Conservation (phyloP, 2,113 vertebrate genomes). For the Leucoraja erinaceus region DNA sequence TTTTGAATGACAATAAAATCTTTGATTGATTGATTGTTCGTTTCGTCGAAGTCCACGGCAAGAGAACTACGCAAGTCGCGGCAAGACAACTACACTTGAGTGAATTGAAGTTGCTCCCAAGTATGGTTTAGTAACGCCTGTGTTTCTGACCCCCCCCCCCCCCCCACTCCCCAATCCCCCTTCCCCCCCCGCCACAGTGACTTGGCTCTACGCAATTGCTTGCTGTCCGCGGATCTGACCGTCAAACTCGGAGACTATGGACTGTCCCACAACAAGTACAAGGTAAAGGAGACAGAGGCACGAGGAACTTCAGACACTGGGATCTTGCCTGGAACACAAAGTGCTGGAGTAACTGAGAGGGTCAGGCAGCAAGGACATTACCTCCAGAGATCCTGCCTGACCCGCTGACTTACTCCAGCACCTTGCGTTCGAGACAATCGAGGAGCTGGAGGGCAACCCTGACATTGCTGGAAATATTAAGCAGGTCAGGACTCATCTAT, state of each 20-base stretch:
- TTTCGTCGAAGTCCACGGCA: not conserved
- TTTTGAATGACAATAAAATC: too few relatives aligned
- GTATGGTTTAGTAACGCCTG: not conserved
- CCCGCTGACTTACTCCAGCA: too few relatives aligned
- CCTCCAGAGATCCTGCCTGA: too few relatives aligned
- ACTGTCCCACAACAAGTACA: conserved; percentile 83
- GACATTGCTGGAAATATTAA: too few relatives aligned
- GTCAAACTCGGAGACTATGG: conserved; percentile 96
- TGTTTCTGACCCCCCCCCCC: conserved; percentile 42
- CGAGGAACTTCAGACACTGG: too few relatives aligned
- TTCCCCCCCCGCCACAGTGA: conserved; percentile 68
- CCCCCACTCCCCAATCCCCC: not conserved
- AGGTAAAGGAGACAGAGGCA: conserved; percentile 59
- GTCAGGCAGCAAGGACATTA: too few relatives aligned
- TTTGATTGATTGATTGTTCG: too few relatives aligned
- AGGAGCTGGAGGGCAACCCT: too few relatives aligned
- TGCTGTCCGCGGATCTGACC: conserved; percentile 76
- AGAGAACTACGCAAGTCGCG: not conserved
- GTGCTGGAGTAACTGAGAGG: too few relatives aligned
- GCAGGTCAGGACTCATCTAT: too few relatives aligned
- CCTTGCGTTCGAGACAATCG: too few relatives aligned
- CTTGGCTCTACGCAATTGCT: conserved; percentile 87
- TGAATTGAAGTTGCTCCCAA: not conserved
- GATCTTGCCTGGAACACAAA: too few relatives aligned
- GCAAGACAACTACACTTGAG: not conserved